Base-by-base conservation (phyloP, 1,140 invertebrate species). In the Maniola jurtina region DNA sequence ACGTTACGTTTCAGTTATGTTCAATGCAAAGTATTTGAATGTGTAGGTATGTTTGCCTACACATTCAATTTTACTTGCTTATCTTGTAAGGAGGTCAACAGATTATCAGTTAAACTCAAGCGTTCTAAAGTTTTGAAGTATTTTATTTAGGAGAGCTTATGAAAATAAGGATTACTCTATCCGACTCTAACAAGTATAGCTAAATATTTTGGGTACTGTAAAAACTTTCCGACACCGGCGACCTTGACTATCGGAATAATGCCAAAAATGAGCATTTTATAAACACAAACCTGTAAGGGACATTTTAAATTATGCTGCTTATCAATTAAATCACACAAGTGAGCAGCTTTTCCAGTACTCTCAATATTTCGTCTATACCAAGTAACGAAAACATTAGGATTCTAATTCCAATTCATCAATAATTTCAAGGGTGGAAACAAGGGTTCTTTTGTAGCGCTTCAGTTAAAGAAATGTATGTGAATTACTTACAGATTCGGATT, bases 401-500 rank as follows among this genome's bases (percentile, higher is more conserved):
- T n/a, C 3, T 25, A 40, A 38, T 57, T 57, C 15, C 10, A 25
- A 52, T 52, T 71, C 77, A 75, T 72, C 63, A 64, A 70, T 67
- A 72, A 76, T 71, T 61, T 68, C 58, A 6, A 15, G 42, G 35
- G 52, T 16, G 45, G 36, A 16, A n/a, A 55, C 14, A 35, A 35
- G 16, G 47, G 47, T 54, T 25, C 45, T n/a, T 36, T 42, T 40
- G 36, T 33, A 13, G 47, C 6, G 16, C 76, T 76, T 73, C 74
- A 72, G 15, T 61, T 73, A 62, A 73, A 69, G 68, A 70, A 61
- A 56, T 57, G 55, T 13, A 52, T 25, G 14, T n/a, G 10, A 55
- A 68, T 71, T 83, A 86, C 84, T 85, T 66, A 88, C 84, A 81
- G 80, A 79, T 79, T 77, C 66, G 71, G 74, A 75, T 69, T 61